These are phyloP conservation scores for Crocallis elinguaria DNA, from an alignment of 2,888 invertebrate species.

Conservation along the genomic window DNA sequence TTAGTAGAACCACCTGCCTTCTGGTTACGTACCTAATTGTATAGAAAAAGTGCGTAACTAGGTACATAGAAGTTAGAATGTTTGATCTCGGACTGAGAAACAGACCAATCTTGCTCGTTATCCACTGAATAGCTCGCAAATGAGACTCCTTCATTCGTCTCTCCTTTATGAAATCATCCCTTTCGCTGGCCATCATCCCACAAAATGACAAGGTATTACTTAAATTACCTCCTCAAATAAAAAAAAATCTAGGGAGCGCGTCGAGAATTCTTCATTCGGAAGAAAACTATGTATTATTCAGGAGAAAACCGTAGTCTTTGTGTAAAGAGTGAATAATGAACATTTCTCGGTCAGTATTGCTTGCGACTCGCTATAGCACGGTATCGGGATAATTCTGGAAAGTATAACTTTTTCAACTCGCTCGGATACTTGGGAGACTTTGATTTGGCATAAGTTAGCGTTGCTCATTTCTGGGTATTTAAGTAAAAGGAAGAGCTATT, in stretches of 20 bases:
- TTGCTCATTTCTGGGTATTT: background rate
- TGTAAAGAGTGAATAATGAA: constrained; percentile 48
- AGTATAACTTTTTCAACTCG: constrained; percentile 16
- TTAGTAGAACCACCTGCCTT: no score
- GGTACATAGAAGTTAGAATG: constrained; percentile 31
- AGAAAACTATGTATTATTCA: constrained; percentile 53
- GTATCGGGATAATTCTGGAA: constrained; percentile 24
- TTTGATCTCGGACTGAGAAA: constrained; percentile 47
- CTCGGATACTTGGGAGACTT: background rate
- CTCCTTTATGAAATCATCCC: constrained; percentile 58
- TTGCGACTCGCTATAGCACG: constrained; percentile 31
- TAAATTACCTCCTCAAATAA: constrained; percentile 19
- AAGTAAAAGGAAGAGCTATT: no score
- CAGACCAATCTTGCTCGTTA: constrained; percentile 61
- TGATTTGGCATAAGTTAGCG: background rate
- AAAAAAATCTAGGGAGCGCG: constrained; percentile 30
- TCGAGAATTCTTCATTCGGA: constrained; percentile 35
- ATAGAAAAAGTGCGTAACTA: no score
- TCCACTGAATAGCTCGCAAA: constrained; percentile 66
- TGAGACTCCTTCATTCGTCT: constrained; percentile 55
- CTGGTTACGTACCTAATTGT: no score
- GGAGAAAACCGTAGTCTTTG: constrained; percentile 43
- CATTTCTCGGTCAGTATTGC: constrained; percentile 33
- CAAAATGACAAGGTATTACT: constrained; percentile 40
- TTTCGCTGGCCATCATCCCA: constrained; percentile 49